Conservation (phyloP, 2,113 vertebrate genomes). For the Thymallus thymallus region DNA sequence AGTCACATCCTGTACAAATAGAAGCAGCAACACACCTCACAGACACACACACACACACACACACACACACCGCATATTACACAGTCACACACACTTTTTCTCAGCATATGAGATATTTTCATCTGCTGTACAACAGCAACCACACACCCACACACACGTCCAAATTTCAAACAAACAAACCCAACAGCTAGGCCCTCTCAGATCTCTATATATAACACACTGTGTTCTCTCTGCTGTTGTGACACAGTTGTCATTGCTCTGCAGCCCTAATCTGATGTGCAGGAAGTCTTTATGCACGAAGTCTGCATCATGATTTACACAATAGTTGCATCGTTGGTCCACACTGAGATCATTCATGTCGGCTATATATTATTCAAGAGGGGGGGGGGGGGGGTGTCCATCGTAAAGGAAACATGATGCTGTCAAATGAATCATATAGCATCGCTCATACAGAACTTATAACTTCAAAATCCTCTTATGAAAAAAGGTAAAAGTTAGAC, state of each 20-base stretch:
- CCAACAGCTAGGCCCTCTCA: neutral
- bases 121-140: neutral
- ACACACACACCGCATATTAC: constrained; percentile 19
- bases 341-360: no score
- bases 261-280: neutral
- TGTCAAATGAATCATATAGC: no score
- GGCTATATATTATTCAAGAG: no score
- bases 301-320: neutral
- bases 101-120: neutral
- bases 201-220: neutral
- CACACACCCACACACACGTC: neutral
- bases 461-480: no score
- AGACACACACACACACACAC: constrained; percentile 20
- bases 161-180: neutral
- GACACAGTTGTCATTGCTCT: neutral
- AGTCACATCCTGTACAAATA: neutral
- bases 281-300: neutral
- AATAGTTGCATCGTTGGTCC: no score
- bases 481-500: no score
- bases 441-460: no score
- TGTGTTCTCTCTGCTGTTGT: neutral
- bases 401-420: no score
- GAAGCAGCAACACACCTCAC: constrained; percentile 1
- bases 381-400: no score
- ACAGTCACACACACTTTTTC: neutral